phyloP scores from a whole-genome alignment of 2,888 invertebrate species.

The Conops quadrifasciatus region DNA sequence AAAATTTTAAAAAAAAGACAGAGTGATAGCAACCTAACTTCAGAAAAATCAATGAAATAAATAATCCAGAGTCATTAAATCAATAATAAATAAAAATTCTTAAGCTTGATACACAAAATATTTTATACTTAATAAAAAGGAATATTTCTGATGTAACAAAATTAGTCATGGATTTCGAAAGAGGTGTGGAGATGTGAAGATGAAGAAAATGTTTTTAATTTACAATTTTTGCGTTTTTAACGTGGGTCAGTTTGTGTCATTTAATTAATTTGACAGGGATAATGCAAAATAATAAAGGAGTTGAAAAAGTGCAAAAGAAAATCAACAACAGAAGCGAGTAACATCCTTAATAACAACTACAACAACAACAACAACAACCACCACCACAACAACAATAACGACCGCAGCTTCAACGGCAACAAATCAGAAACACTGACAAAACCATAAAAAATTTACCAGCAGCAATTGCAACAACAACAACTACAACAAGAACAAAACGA shows the following conservation, averaged over 20 bases:
- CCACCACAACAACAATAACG: not conserved
- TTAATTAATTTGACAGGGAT: slow-evolving; percentile 32
- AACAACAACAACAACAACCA: not conserved
- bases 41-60: too few relatives aligned
- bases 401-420: not conserved
- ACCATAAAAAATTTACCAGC: slow-evolving; percentile 1
- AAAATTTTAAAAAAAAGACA: too few relatives aligned
- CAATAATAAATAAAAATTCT: too few relatives aligned
- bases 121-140: too few relatives aligned
- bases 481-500: not conserved
- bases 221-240: too few relatives aligned
- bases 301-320: slow-evolving; percentile 13
- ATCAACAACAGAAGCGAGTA: not conserved
- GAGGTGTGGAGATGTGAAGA: too few relatives aligned
- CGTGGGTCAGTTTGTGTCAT: slow-evolving; percentile 26
- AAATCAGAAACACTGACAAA: not conserved
- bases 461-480: not conserved
- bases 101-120: too few relatives aligned
- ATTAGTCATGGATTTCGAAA: too few relatives aligned
- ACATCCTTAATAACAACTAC: not conserved
- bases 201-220: too few relatives aligned
- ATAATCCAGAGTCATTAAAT: too few relatives aligned
- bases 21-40: too few relatives aligned
- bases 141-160: too few relatives aligned
- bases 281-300: not conserved